Evolutionary conservation across 2,888 invertebrate genomes (phyloP), one percentile per base, ranked within the genome.

Genomic region (Auanema sp.): DNA sequence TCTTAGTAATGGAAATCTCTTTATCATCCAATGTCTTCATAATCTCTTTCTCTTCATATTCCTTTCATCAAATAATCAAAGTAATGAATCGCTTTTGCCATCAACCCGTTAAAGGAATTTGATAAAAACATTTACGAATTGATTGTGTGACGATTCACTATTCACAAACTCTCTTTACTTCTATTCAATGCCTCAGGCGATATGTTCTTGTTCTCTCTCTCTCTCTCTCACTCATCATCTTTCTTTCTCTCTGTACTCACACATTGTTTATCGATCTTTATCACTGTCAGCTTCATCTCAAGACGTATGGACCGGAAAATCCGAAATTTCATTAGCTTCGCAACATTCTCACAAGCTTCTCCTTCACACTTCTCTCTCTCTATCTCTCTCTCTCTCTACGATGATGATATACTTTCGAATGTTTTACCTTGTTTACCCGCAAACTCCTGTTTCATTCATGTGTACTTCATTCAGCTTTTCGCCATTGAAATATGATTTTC

Each of bases 171-270:
- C 1, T 23, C 24, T 11, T 53, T 53, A 23, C 33, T 33, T 33
- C 33, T 33, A 8, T 8, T n/a, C n/a, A n/a, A 21, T 51, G 18
- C n/a, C 53, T 11, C 11, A 8, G 2, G 23, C 10, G 11, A 16
- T 55, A 41, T n/a, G n/a, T 16, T 55, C 55, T 12, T 6, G 18
- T 12, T 12, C 40, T 40, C 40, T 40, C 41, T 55, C 41, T 58
- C 58, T 58, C 58, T 41, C 40, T 43, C 44, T 41, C 33, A 40
- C 49, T 62, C 52, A 12, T 42, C 41, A 24, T 43, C 60, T 62
- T 42, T 50, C 56, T 58, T 16, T 50, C 51, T 64, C 50, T 64
- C 25, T 25, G 14, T n/a, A n/a, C n/a, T n/a, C n/a, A n/a, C n/a
- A 16, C 58, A 21, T 53, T 51, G 25, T 58, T 53, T 50, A 18